These are phyloP conservation scores for Syritta pipiens DNA, from an alignment of 2,888 invertebrate species.

Conservation along the genomic window DNA sequence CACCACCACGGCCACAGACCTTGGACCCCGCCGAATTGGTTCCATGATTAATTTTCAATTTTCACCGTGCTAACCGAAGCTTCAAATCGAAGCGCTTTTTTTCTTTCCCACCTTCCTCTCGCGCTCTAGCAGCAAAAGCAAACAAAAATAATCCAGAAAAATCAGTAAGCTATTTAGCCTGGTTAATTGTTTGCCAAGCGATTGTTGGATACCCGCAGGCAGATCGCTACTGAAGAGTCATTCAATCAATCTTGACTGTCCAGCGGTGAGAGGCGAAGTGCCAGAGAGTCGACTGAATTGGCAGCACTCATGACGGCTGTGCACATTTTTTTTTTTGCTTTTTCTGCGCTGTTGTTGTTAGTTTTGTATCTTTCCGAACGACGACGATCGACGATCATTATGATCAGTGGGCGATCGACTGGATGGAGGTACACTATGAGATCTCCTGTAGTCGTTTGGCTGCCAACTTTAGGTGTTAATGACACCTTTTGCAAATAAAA, in stretches of 20 bases:
- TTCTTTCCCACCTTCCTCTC: neutral
- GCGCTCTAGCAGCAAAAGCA: neutral
- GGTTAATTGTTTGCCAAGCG: conserved; percentile 29
- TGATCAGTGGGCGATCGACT: conserved; percentile 11
- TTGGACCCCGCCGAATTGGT: conserved; percentile 9
- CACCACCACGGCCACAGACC: neutral
- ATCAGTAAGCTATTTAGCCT: conserved; percentile 37
- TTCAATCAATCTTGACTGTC: conserved; percentile 38
- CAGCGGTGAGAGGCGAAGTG: neutral
- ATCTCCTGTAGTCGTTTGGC: conserved; percentile 20
- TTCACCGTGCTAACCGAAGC: conserved; percentile 4
- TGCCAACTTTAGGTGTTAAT: conserved; percentile 49
- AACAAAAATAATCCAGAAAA: conserved; percentile 21
- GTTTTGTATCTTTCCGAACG: neutral
- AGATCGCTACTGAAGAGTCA: conserved; percentile 38
- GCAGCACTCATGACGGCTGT: neutral
- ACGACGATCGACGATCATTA: conserved; percentile 1
- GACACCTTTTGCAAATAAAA: conserved; percentile 49
- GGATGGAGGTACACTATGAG: conserved; percentile 13
- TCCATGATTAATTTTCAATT: conserved; percentile 34
- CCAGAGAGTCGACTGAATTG: neutral
- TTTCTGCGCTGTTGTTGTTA: neutral
- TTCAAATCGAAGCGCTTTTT: neutral
- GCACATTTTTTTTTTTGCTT: neutral
- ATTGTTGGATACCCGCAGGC: conserved; percentile 31